Evolutionary conservation across 2,797 vertebrate genomes (phyloP), one percentile per base, ranked within the genome.

Genomic region (Rhadinocentrus ornatus): DNA sequence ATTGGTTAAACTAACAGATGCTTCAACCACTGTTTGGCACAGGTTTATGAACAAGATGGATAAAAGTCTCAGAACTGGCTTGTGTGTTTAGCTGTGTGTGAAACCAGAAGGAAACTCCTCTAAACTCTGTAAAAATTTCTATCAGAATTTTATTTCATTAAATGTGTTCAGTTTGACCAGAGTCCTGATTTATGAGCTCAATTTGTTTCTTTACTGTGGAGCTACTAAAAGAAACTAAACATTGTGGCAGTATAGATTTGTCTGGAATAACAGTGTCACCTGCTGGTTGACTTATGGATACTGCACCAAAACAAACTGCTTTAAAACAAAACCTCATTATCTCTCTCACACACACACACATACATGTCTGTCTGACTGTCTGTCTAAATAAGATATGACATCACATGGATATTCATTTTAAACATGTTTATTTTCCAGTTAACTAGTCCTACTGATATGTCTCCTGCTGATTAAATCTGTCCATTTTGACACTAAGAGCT

Each of bases 141-240:
- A 72, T 54, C 13, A 77, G 15, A 27, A 22, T 62, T 78, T 78
- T 29, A 73, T 84, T 82, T 79, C 65, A 89, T 82, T 88, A 88
- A 86, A 86, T 6, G 8, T 73, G 46, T 78, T 77, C n/a, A 53
- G 34, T 81, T 66, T 70, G 24, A 73, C 22, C 31, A 16, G 22
- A 0, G 31, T 58, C 37, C 29, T 50, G 39, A 48, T 0, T 3
- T 15, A 32, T 64, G 12, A 64, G 6, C 29, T 44, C 5, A 18
- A 29, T 1, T 22, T 58, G 31, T 78, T 57, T 59, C 3, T 15
- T 39, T 1, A 2, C 59, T 46, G 29, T 27, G 0, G 20, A 39
- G n/a, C 50, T 48, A 1, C 4, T 1, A 9, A 29, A 26, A 27
- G 2, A 52, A 37, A 4, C n/a, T 1, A 6, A 9, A 39, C 24